phyloP scores from a whole-genome alignment of 2,797 vertebrate species.

The Eutrigla gurnardus region DNA sequence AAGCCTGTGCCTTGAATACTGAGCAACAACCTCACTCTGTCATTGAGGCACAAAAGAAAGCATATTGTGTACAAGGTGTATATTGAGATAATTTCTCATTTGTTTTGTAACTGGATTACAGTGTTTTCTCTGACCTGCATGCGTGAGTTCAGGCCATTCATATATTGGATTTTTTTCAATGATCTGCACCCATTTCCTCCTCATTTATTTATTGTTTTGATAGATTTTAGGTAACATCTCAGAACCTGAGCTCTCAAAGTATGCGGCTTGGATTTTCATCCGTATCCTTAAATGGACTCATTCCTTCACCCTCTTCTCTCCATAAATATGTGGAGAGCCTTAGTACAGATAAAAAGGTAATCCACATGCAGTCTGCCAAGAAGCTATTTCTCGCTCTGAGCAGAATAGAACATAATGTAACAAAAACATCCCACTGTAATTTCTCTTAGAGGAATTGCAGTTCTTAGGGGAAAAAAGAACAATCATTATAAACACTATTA shows the following conservation, averaged over 20 bases:
- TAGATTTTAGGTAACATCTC: constrained; percentile 33
- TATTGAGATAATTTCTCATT: constrained; percentile 15
- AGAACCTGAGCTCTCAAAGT: constrained; percentile 40
- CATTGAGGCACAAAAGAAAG: constrained; percentile 41
- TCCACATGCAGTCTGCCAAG: constrained; percentile 71
- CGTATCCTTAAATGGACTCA: constrained; percentile 72
- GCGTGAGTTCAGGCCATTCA: not conserved
- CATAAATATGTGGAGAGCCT: constrained; percentile 64
- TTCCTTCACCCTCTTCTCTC: constrained; percentile 58
- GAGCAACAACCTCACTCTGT: constrained; percentile 54
- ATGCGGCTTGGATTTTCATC: constrained; percentile 55
- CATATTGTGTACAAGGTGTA: constrained; percentile 36
- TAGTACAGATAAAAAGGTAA: constrained; percentile 75
- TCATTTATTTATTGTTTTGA: constrained; percentile 24
- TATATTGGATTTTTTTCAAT: not conserved
- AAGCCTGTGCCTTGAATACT: constrained; percentile 75
- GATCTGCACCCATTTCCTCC: not conserved
- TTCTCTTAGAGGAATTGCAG: constrained; percentile 45
- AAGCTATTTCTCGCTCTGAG: constrained; percentile 66
- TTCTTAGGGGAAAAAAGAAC: constrained; percentile 36
- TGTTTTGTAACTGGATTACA: constrained; percentile 38
- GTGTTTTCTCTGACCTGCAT: constrained; percentile 8
- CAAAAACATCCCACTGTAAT: constrained; percentile 65
- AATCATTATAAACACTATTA: constrained; percentile 44
- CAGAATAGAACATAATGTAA: constrained; percentile 63